A percentile compares a stretch with the other conserved stretches of the same genome.
Evolutionary conservation across 2,888 invertebrate genomes (phyloP).

Genomic region (Lycocerus yunnanus): DNA sequence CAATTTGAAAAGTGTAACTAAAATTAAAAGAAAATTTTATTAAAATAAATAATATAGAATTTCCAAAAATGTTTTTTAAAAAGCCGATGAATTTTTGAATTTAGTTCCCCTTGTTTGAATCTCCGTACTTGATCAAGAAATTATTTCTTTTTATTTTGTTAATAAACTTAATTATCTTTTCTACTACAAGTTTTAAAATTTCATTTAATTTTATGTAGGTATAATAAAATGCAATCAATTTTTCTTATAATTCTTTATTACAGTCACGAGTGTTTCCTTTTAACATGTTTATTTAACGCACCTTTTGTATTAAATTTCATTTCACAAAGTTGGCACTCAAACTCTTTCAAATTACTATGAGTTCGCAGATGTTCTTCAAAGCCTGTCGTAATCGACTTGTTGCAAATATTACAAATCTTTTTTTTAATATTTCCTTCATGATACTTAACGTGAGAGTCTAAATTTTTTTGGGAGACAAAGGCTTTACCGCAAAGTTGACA

Average conservation of each 20-base stretch:
- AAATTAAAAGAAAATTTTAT: background rate
- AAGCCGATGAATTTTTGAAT: too few relatives aligned
- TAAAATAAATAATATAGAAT: too few relatives aligned
- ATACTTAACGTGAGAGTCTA: constrained; percentile 51
- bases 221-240: background rate
- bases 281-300: constrained; percentile 49
- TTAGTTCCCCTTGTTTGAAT: too few relatives aligned
- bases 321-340: constrained; percentile 49
- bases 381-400: constrained; percentile 47
- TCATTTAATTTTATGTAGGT: too few relatives aligned
- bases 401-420: constrained; percentile 50
- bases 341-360: constrained; percentile 51
- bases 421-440: constrained; percentile 49
- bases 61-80: too few relatives aligned
- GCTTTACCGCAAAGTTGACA: constrained; percentile 49
- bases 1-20: background rate
- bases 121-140: too few relatives aligned
- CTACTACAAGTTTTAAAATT: too few relatives aligned
- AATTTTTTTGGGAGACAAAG: constrained; percentile 51
- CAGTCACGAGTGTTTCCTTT: constrained; percentile 46
- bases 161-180: too few relatives aligned
- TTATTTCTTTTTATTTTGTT: too few relatives aligned
- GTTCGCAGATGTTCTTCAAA: constrained; percentile 52
- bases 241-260: background rate
- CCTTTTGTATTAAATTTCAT: constrained; percentile 52